These are phyloP conservation scores for Bombus balteatus DNA, from an alignment of 1,140 invertebrate genomes.

Conservation along the genomic window DNA sequence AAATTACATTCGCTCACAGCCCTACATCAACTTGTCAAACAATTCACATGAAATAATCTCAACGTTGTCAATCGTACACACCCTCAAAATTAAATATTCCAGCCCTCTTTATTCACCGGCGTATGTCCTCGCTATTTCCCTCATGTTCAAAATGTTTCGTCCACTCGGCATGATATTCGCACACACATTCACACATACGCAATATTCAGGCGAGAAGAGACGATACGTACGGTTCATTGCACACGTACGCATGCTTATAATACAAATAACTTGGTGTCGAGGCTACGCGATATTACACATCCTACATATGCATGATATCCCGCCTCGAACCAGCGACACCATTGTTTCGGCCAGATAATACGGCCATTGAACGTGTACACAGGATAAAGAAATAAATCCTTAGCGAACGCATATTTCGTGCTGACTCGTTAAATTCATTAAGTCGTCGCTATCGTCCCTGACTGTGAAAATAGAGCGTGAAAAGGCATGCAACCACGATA, in stretches of 20 bases:
- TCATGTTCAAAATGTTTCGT: neutral
- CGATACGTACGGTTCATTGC: neutral
- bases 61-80: no score
- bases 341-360: slow-evolving; percentile 32
- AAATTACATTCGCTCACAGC: no score
- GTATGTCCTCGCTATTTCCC: no score
- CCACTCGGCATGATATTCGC: neutral
- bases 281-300: neutral
- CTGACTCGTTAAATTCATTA: slow-evolving; percentile 1
- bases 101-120: no score
- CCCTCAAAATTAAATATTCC: no score
- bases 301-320: neutral
- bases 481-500: neutral
- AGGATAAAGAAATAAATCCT: slow-evolving; percentile 39
- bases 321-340: neutral
- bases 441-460: neutral
- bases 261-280: neutral
- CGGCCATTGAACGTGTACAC: neutral
- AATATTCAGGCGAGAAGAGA: neutral
- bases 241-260: neutral
- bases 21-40: no score
- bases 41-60: no score
- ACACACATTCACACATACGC: fast-evolving
- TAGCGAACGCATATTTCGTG: neutral
- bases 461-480: neutral